Conservation (phyloP, 1,140 invertebrate genomes). For the Magallana ariakensis region DNA sequence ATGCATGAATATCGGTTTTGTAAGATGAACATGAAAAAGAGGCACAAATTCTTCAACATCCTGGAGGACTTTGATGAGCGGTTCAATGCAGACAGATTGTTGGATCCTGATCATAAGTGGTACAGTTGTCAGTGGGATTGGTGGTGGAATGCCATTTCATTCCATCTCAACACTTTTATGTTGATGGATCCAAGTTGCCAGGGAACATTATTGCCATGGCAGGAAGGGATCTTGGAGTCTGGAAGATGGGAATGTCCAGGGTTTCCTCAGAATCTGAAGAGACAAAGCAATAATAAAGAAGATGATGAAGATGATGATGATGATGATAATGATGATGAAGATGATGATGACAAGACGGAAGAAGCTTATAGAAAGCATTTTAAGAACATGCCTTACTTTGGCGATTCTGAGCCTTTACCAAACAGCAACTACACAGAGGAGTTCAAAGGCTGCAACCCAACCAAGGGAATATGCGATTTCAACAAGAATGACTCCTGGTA, state of each 20-base stretch:
- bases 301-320: neutral
- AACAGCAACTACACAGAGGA: slow-evolving; percentile 18
- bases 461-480: neutral
- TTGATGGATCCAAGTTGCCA: slow-evolving; percentile 20
- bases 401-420: neutral
- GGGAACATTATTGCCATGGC: slow-evolving; percentile 11
- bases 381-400: neutral
- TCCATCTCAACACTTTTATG: neutral
- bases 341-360: neutral
- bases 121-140: slow-evolving; percentile 39
- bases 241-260: slow-evolving; percentile 26
- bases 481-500: slow-evolving; percentile 36
- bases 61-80: slow-evolving; percentile 26
- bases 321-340: neutral
- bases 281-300: neutral
- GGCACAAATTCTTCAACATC: slow-evolving; percentile 8
- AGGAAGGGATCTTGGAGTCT: neutral
- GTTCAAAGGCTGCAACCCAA: slow-evolving; percentile 5
- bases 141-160: slow-evolving; percentile 33
- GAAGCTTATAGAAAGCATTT: neutral
- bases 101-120: slow-evolving; percentile 13
- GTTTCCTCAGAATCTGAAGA: neutral
- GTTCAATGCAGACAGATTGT: neutral
- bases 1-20: slow-evolving; percentile 26
- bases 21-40: slow-evolving; percentile 29